Base-by-base conservation (phyloP, 2,888 invertebrate genomes). In the Trachelus stipa region DNA sequence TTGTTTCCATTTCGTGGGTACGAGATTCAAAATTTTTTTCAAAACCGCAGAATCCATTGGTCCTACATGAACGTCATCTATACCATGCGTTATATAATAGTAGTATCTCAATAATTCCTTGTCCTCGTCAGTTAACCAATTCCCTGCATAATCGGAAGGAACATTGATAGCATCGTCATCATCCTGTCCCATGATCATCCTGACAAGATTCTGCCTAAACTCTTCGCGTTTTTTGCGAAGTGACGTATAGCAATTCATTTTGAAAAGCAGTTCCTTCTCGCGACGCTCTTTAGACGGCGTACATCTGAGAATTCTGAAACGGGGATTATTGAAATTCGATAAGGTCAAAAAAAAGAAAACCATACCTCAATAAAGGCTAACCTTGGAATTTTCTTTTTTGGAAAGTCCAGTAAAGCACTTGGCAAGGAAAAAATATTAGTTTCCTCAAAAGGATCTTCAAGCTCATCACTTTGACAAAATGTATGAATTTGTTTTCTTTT, bases 11-110 rank as follows among this genome's bases (percentile, higher is more conserved):
- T 93, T 93, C 1, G 91, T 87, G 0, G 96, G 95, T 75, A 97
- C 93, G 78, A 96, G 92, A 82, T 92, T 92, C 69, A 95, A 93
- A 73, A 96, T 95, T 87, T 85, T 93, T 73, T 94, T 92, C 79
- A 98, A 92, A 88, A 97, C 95, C 85, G 93, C 93, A 78, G 94
- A 93, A 87, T 96, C 96, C 89, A 98, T 93, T 1, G 97, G 96
- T 0, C 97, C 96, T 0, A 98, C 97, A 89, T 98, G 96, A 81
- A 96, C 95, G 4, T 97, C 97, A 88, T 98, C 98, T 73, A 98
- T 96, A 0, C 98, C 98, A 90, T 97, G 96, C 86, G 96, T 95
- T 74, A 98, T 94, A 88, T 98, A 98, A 91, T 97, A 97, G 90
- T 97, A 97, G 91, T 98, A 98, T 81, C 97, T 94, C 76, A 96